Percentiles rank a stretch among this genome's conserved stretches.
Conservation (phyloP, 2,888 invertebrate species). For the Stictocephala bisonia region DNA sequence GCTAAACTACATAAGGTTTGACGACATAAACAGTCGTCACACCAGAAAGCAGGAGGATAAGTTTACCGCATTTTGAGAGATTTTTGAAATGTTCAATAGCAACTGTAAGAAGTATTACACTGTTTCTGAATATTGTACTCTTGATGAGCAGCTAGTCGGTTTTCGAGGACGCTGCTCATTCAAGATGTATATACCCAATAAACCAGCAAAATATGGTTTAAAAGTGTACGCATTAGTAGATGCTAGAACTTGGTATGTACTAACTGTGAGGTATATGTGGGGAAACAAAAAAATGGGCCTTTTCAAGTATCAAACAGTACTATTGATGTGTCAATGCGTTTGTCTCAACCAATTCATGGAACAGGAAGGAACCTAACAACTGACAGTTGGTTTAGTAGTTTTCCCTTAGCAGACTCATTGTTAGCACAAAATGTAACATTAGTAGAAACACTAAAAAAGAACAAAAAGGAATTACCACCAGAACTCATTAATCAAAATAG, state of each 20-base stretch:
- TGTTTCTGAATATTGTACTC: conserved; percentile 29
- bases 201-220: no score
- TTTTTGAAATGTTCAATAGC: conserved; percentile 27
- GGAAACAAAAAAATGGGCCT: background rate
- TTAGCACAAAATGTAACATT: background rate
- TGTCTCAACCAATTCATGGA: background rate
- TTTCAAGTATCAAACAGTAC: background rate
- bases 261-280: no score
- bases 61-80: background rate
- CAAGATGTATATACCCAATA: conserved; percentile 2
- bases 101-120: conserved; percentile 33
- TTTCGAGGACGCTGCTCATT: conserved; percentile 38
- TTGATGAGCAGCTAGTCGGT: conserved; percentile 20
- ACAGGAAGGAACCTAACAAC: no score
- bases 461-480: background rate
- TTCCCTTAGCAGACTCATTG: background rate
- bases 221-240: background rate
- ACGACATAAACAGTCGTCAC: conserved; percentile 11
- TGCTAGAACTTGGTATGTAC: conserved; percentile 18
- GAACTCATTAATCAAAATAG: background rate
- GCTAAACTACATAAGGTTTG: conserved; percentile 33
- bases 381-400: background rate
- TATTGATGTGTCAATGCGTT: background rate
- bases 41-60: conserved; percentile 18
- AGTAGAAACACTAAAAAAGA: background rate